phyloP scores from a whole-genome alignment of 2,113 vertebrate species.

The Neotoma lepida region DNA sequence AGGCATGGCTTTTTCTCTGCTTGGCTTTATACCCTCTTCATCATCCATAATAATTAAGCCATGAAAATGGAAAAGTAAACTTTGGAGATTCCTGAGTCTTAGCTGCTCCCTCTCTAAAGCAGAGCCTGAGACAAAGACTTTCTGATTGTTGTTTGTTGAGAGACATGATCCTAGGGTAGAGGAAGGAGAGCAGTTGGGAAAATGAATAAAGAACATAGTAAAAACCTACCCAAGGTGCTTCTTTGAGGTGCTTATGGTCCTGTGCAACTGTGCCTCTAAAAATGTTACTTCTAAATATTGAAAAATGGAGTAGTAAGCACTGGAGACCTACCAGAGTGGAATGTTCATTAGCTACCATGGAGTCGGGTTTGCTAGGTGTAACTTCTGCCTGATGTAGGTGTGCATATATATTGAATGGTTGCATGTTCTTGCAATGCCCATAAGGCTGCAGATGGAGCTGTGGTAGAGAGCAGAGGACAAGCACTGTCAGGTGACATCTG shows the following conservation, averaged over 20 bases:
- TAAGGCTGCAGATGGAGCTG: background rate
- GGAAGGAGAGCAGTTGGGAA: background rate
- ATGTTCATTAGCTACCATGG: background rate
- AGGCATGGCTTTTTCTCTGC: background rate
- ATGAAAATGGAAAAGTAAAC: conserved; percentile 21
- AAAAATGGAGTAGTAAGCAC: background rate
- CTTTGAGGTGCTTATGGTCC: background rate
- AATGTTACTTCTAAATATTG: background rate
- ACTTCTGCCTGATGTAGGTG: background rate
- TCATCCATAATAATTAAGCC: background rate
- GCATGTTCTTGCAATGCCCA: background rate
- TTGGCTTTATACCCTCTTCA: background rate
- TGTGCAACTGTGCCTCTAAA: background rate
- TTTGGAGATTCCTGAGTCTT: background rate
- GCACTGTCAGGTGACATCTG: background rate
- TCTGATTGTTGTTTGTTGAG: background rate
- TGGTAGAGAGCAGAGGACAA: background rate
- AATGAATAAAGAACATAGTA: background rate
- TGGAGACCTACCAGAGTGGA: background rate
- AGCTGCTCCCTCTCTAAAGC: background rate
- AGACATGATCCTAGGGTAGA: background rate
- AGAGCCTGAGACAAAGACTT: background rate
- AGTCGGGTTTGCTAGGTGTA: background rate
- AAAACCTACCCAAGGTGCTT: background rate
- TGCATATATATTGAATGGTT: background rate